These are phyloP conservation scores for Epizoanthus illoricatus DNA, from an alignment of 92 coral and sea anemone species.

Conservation along the genomic window DNA sequence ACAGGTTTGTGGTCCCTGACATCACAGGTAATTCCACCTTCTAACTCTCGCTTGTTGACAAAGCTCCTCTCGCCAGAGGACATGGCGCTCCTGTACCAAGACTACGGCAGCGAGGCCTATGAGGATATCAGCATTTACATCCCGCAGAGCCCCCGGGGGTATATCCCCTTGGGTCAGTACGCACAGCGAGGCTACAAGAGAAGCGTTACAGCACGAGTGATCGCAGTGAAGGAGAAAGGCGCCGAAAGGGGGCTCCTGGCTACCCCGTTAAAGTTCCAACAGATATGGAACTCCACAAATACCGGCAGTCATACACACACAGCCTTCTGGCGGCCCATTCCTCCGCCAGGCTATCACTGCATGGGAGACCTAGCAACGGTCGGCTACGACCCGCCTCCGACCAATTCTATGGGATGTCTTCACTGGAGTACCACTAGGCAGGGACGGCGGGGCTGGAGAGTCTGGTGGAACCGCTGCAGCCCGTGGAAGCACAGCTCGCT, in stretches of 20 bases:
- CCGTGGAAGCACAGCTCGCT: slow-evolving; percentile 38
- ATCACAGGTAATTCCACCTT: slow-evolving; percentile 63
- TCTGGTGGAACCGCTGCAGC: slow-evolving; percentile 74
- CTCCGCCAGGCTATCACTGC: slow-evolving; percentile 81
- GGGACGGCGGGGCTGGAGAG: slow-evolving; percentile 55
- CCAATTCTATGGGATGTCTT: slow-evolving; percentile 68
- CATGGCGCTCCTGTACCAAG: slow-evolving; percentile 64
- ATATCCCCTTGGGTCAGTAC: slow-evolving; percentile 65
- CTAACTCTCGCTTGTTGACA: slow-evolving; percentile 43
- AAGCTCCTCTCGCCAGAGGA: slow-evolving; percentile 56
- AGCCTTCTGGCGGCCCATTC: slow-evolving; percentile 76
- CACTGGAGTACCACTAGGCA: slow-evolving; percentile 74
- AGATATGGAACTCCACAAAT: slow-evolving; percentile 57
- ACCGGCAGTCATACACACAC: slow-evolving; percentile 9
- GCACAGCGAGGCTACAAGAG: slow-evolving; percentile 54
- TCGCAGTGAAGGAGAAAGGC: slow-evolving; percentile 63
- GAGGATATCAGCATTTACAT: slow-evolving; percentile 70
- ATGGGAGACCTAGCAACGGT: slow-evolving; percentile 75
- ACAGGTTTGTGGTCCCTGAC: slow-evolving; percentile 56
- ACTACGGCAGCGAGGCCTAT: slow-evolving; percentile 51
- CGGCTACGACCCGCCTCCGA: slow-evolving; percentile 33
- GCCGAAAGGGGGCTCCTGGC: slow-evolving; percentile 57
- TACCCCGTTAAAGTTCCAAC: slow-evolving; percentile 60
- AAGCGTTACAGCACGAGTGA: slow-evolving; percentile 41
- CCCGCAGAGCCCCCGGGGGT: slow-evolving; percentile 82